Percentiles rank a stretch among this genome's conserved stretches.
phyloP scores from a whole-genome alignment of 1,140 invertebrate species.

The Aphaenogaster ashmeadi region DNA sequence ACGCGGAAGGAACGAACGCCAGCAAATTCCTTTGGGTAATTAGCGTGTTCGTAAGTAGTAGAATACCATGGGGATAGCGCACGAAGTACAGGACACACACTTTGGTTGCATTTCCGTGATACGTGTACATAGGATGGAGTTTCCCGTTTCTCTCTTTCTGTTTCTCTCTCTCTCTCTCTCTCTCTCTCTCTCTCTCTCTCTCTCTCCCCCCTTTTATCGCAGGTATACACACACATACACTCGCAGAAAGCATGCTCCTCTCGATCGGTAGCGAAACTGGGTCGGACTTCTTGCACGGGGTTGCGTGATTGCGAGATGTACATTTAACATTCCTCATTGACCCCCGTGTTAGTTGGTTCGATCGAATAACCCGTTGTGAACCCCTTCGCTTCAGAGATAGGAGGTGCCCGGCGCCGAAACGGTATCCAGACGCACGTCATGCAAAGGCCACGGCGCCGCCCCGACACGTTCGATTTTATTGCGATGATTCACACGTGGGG shows the following conservation, averaged over 20 bases:
- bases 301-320: constrained; percentile 52
- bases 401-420: constrained; percentile 24
- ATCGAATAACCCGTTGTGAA: constrained; percentile 50
- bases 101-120: constrained; percentile 40
- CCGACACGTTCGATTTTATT: constrained; percentile 61
- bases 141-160: constrained; percentile 25
- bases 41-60: constrained; percentile 70
- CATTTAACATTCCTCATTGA: constrained; percentile 71
- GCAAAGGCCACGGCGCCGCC: constrained; percentile 27
- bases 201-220: not conserved
- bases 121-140: constrained; percentile 6
- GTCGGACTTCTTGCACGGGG: constrained; percentile 59
- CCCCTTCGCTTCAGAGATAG: not conserved
- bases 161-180: constrained; percentile 13
- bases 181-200: not conserved
- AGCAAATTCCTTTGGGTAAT: constrained; percentile 75
- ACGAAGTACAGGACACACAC: constrained; percentile 26
- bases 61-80: constrained; percentile 20
- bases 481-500: constrained; percentile 56
- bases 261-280: constrained; percentile 50
- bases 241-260: not conserved
- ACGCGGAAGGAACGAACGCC: constrained; percentile 55
- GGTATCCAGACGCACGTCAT: constrained; percentile 50
- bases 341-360: constrained; percentile 15
- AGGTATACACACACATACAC: not conserved